A percentile compares a stretch with the other conserved stretches of the same genome.
These are phyloP conservation scores for Dolichotis patagonum DNA, from an alignment of 2,113 vertebrate species.

Conservation along the genomic window DNA sequence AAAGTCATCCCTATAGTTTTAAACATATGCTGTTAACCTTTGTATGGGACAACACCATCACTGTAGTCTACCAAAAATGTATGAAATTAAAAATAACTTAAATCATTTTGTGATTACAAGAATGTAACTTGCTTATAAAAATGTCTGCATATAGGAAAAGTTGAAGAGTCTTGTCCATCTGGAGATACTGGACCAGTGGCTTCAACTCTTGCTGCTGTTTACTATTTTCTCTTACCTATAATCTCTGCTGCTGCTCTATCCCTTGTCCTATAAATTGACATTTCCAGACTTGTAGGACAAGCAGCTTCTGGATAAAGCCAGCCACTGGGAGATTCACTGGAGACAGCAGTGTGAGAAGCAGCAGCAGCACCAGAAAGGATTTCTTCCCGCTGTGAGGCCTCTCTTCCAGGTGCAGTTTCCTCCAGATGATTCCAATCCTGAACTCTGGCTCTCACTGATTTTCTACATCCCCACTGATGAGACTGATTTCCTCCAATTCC, in stretches of 20 bases:
- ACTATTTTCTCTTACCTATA: neutral
- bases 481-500: neutral
- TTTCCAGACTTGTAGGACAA: neutral
- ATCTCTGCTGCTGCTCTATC: neutral
- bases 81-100: neutral
- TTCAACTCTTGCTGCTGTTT: neutral
- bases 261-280: neutral
- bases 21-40: neutral
- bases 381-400: neutral
- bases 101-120: neutral
- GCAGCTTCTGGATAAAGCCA: neutral
- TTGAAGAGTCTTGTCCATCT: neutral
- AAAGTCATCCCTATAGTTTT: neutral
- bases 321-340: neutral
- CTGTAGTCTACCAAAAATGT: constrained; percentile 4
- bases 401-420: neutral
- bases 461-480: neutral
- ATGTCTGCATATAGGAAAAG: neutral
- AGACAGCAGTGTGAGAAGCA: neutral
- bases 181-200: neutral
- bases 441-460: neutral
- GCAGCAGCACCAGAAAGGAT: neutral
- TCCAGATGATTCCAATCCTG: neutral
- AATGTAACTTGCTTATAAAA: neutral
- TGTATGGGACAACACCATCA: neutral